Evolutionary conservation across 1,140 invertebrate species (phyloP), one percentile per base, ranked within the genome.

Genomic region (Arctopsyche grandis): DNA sequence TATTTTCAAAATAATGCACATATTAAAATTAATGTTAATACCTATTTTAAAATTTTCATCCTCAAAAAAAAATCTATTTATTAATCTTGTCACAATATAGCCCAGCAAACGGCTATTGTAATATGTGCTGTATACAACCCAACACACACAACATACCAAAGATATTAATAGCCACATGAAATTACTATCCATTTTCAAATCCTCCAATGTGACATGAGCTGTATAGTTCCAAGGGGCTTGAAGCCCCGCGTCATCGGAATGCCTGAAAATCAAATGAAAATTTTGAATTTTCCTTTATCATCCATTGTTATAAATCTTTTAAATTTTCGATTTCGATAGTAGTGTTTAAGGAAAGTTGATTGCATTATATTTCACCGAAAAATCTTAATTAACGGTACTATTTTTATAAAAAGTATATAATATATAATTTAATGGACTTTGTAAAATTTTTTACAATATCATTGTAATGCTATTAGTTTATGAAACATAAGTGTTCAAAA

Each of bases 71-170:
- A 98, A 95, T 84, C 92, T 92, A 88, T 98, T 99, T 22, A 97
- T 90, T 66, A 98, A 89, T 87, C 94, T 93, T 24, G 97, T 98
- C 74, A 98, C 88, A 84, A 99, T 92, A 84, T 95, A 94, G 43
- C 97, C 98, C 78, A 97, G 90, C 4, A 99, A 91, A 81, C 97
- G 91, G 24, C 97, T 98, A 87, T 98, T 98, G 88, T 98, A 99
- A 88, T 97, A 98, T 10, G 95, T 94, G 83, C 98, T 95, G 88
- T 98, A 99, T 81, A 97, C 93, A 43, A 97, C 92, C 97, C 97
- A 99, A 26, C 91, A 89, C 83, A 96, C 94, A 14, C 93, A 93
- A 77, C 93, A 92, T 74, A 94, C 89, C 19, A 97, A 89, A 52
- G 95, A 96, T 83, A 94, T 92, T 12, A 97, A 90, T 79, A 97